Evolutionary conservation across 1,140 invertebrate genomes (phyloP).

Genomic region (Drosophila nasuta): DNA sequence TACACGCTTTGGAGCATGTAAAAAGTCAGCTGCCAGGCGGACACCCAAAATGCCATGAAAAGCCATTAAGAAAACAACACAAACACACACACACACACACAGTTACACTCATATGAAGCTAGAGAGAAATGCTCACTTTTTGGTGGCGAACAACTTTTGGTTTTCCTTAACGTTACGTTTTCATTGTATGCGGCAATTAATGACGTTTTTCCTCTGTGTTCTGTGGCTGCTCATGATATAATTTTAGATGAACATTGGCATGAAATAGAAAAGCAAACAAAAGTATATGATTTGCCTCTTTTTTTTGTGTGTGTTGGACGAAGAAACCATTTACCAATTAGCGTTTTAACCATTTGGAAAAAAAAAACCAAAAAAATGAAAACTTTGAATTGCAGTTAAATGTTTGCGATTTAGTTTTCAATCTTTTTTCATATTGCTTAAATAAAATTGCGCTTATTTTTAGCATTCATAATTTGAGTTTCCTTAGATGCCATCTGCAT

Average conservation of each 20-base stretch:
- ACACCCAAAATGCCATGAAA: conserved; percentile 32
- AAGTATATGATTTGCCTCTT: no score
- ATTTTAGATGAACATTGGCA: conserved; percentile 57
- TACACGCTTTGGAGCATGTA: conserved; percentile 40
- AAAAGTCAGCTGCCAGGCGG: conserved; percentile 53
- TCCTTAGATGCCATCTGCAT: conserved; percentile 44
- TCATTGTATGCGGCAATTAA: conserved; percentile 58
- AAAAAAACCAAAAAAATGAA: no score
- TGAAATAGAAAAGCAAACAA: conserved; percentile 7
- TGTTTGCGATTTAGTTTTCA: conserved; percentile 41
- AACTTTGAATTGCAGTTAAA: conserved; percentile 29
- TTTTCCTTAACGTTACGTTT: conserved; percentile 29
- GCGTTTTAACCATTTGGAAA: conserved; percentile 6
- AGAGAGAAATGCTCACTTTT: conserved; percentile 11
- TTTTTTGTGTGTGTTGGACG: no score
- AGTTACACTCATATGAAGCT: neutral
- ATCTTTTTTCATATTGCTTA: conserved; percentile 49
- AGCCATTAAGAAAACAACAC: conserved; percentile 42
- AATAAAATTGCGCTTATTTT: conserved; percentile 52
- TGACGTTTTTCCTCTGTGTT: conserved; percentile 60
- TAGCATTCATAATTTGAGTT: conserved; percentile 47
- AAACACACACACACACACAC: conserved; percentile 3
- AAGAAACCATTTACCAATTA: conserved; percentile 10
- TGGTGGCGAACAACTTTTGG: conserved; percentile 10
- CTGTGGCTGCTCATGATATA: conserved; percentile 48